Evolutionary conservation across 1,140 invertebrate genomes (phyloP).

Genomic region (Ceratina calcarata): DNA sequence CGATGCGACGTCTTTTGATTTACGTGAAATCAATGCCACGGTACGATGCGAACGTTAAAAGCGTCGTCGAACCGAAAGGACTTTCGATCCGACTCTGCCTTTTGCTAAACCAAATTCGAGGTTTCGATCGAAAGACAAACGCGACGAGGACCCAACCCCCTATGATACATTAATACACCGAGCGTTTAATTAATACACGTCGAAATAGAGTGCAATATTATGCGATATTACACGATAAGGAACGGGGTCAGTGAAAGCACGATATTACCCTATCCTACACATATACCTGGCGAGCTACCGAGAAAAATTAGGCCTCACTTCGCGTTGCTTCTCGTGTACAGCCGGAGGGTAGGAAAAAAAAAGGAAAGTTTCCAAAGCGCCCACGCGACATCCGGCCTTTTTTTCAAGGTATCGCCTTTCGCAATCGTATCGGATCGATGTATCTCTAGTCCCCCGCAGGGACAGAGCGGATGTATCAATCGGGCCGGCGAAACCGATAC

Average conservation of each 20-base stretch:
- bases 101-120: not conserved
- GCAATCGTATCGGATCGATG: slow-evolving; percentile 21
- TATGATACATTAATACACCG: not conserved
- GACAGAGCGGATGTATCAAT: not conserved
- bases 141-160: not conserved
- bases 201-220: slow-evolving; percentile 7
- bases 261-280: slow-evolving; percentile 1
- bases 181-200: slow-evolving; percentile 14
- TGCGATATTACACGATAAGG: slow-evolving; percentile 1
- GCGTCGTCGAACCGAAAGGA: slow-evolving; percentile 17
- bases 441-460: not conserved
- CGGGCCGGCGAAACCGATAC: not conserved
- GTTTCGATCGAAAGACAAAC: slow-evolving; percentile 7
- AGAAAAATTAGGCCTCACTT: slow-evolving; percentile 10
- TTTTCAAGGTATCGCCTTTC: not conserved
- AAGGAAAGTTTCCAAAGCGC: not conserved
- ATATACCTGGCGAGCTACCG: not conserved
- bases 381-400: not conserved
- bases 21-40: slow-evolving; percentile 25
- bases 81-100: not conserved
- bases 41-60: slow-evolving; percentile 7
- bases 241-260: slow-evolving; percentile 21
- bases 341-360: not conserved
- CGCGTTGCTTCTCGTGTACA: not conserved
- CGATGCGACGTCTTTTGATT: slow-evolving; percentile 13